These are phyloP conservation scores for Aporrectodea caliginosa DNA, from an alignment of 1,140 invertebrate species.

Conservation along the genomic window DNA sequence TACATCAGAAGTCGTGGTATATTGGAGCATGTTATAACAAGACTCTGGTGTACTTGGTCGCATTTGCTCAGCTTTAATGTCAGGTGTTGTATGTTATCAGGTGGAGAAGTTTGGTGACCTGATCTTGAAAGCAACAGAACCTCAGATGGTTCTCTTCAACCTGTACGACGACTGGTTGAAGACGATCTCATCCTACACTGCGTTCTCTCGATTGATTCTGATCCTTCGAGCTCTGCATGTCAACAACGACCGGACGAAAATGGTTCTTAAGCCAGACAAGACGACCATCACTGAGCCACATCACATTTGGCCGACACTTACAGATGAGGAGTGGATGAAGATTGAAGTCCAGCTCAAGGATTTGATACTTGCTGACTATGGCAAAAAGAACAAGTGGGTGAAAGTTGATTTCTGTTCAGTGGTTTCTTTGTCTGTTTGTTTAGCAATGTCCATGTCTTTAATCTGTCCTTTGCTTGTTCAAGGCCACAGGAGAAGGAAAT, in stretches of 20 bases:
- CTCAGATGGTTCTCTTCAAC: conserved; percentile 99
- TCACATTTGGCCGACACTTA: conserved; percentile 97
- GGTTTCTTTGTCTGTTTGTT: too few species aligned
- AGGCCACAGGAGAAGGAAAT: too few species aligned
- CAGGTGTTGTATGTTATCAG: too few species aligned
- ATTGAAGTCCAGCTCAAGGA: conserved; percentile 94
- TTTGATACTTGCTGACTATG: conserved; percentile 97
- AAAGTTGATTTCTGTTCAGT: too few species aligned
- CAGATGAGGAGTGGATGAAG: conserved; percentile 99
- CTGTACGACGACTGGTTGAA: conserved; percentile 99
- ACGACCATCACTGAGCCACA: conserved; percentile 97
- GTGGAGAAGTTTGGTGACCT: conserved; percentile 99
- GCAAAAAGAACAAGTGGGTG: conserved; percentile 94
- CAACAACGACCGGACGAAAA: conserved; percentile 98
- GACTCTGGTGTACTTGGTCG: too few species aligned
- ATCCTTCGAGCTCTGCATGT: conserved; percentile 96
- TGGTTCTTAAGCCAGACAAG: conserved; percentile 96
- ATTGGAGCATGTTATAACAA: too few species aligned
- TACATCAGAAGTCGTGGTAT: too few species aligned
- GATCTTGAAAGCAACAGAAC: conserved; percentile 98
- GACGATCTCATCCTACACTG: conserved; percentile 58
- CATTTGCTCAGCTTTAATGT: too few species aligned
- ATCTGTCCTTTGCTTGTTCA: too few species aligned
- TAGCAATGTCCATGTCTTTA: too few species aligned
- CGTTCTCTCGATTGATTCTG: conserved; percentile 68